Evolutionary conservation across 2,113 vertebrate genomes (phyloP).

Genomic region (Xiphophorus couchianus): DNA sequence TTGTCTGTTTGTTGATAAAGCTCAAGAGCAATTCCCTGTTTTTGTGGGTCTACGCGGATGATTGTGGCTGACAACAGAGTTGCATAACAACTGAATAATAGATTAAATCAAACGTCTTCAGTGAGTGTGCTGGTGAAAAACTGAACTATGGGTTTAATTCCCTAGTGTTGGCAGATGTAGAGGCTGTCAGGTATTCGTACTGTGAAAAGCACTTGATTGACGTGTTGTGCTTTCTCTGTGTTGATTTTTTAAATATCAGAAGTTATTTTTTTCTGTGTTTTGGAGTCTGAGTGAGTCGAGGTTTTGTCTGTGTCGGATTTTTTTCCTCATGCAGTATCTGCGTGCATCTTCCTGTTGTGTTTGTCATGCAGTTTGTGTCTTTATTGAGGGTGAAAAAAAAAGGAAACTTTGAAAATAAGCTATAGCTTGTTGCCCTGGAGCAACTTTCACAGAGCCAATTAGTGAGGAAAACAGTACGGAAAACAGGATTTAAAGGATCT

Average conservation of each 20-base stretch:
- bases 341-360: not conserved
- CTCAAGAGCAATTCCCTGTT: slow-evolving; percentile 15
- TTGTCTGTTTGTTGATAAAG: not conserved
- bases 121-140: slow-evolving; percentile 18
- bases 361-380: not conserved
- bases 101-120: slow-evolving; percentile 34
- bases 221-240: not conserved
- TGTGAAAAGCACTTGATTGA: slow-evolving; percentile 24
- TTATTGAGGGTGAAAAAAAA: not conserved
- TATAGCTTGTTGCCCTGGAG: slow-evolving; percentile 24
- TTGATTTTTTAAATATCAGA: slow-evolving; percentile 14
- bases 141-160: slow-evolving; percentile 23
- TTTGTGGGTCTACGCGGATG: slow-evolving; percentile 15
- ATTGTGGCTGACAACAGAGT: slow-evolving; percentile 35
- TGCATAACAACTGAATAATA: slow-evolving; percentile 47
- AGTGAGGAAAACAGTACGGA: slow-evolving; percentile 18
- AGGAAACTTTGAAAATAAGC: slow-evolving; percentile 10
- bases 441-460: slow-evolving; percentile 50
- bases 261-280: not conserved
- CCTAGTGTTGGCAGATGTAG: slow-evolving; percentile 16
- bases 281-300: not conserved
- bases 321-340: not conserved
- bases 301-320: not conserved
- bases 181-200: slow-evolving; percentile 20
- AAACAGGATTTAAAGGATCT: slow-evolving; percentile 39